These are phyloP conservation scores for Trachops cirrhosus DNA, from an alignment of 2,797 vertebrate genomes.

Conservation along the genomic window DNA sequence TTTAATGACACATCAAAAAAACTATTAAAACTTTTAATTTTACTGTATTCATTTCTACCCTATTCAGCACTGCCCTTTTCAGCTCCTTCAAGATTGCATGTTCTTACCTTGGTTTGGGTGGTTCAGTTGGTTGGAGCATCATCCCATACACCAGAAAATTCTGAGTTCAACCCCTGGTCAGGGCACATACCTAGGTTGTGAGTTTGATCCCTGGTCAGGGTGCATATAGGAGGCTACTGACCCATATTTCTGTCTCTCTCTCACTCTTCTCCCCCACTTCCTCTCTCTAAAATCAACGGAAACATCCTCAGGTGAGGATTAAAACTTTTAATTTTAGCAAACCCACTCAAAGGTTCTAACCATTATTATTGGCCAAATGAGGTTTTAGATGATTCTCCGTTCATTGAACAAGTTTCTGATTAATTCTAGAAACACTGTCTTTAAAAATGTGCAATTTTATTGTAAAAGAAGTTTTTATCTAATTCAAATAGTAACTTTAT, in stretches of 20 bases:
- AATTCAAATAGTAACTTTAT: slow-evolving; percentile 46
- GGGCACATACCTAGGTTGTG: neutral
- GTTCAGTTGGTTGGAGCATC: neutral
- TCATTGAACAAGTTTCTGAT: slow-evolving; percentile 5
- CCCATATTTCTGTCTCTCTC: neutral
- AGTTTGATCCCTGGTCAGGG: neutral
- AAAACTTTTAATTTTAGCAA: slow-evolving; percentile 31
- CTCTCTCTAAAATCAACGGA: no score
- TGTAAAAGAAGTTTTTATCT: slow-evolving; percentile 22
- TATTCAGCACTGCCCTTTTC: neutral
- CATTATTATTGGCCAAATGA: neutral
- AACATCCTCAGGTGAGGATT: neutral
- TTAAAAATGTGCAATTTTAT: neutral
- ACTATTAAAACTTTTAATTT: slow-evolving; percentile 30
- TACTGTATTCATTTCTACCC: slow-evolving; percentile 13
- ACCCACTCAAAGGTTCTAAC: neutral
- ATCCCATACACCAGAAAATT: neutral
- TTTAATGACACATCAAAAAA: slow-evolving; percentile 13
- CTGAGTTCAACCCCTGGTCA: neutral
- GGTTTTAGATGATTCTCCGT: neutral
- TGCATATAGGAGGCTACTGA: no score
- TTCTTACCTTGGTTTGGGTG: neutral
- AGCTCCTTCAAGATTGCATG: neutral
- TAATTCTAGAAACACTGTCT: slow-evolving; percentile 17
- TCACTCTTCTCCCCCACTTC: no score